Conservation (phyloP, 1,140 invertebrate species). For the Pseudobourletiella spinata region DNA sequence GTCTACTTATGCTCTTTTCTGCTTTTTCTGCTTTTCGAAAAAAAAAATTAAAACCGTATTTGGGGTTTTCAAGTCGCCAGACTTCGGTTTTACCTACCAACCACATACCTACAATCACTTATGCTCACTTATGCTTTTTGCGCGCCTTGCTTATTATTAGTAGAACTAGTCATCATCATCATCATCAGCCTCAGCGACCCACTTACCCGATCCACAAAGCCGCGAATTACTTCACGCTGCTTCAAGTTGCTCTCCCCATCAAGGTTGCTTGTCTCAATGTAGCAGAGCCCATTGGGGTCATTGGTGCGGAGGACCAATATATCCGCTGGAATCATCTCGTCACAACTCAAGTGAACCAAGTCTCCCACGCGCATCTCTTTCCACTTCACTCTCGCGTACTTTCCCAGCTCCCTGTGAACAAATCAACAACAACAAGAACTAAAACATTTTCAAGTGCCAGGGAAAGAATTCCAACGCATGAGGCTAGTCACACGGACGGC, state of each 20-base stretch:
- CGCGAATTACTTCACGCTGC: constrained; percentile 73
- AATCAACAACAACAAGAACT: too few species aligned
- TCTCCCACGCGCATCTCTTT: constrained; percentile 86
- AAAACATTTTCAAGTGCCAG: background rate
- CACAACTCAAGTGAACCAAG: constrained; percentile 89
- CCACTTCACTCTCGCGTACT: constrained; percentile 81
- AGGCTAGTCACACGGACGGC: too few species aligned
- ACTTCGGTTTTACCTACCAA: too few species aligned
- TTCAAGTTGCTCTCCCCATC: constrained; percentile 99
- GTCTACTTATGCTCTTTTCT: too few species aligned
- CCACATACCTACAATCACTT: too few species aligned
- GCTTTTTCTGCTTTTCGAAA: too few species aligned
- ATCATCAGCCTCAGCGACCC: background rate
- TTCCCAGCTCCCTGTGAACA: constrained; percentile 60
- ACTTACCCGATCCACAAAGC: constrained; percentile 54
- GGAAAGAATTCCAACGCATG: too few species aligned
- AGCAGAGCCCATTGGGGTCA: constrained; percentile 88
- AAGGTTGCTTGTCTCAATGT: constrained; percentile 94
- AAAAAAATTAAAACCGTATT: too few species aligned
- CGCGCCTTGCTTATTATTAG: too few species aligned
- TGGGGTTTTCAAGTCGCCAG: too few species aligned
- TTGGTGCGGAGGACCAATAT: constrained; percentile 80
- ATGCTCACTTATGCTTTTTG: too few species aligned
- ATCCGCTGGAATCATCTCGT: constrained; percentile 94
- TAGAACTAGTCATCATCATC: too few species aligned